Conservation (phyloP, 2,888 invertebrate species). For the Rhamnusium bicolor region DNA sequence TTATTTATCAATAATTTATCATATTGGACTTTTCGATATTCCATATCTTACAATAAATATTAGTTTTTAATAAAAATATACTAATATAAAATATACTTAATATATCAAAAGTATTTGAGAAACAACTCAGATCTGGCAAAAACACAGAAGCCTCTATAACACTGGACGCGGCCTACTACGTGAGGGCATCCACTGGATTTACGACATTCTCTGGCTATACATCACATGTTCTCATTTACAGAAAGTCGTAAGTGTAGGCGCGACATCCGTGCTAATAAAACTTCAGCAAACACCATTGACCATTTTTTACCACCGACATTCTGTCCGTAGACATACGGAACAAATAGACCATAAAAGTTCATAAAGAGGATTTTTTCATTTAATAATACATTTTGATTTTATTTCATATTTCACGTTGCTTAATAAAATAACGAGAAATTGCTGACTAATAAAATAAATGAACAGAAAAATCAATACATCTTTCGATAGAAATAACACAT, state of each 20-base stretch:
- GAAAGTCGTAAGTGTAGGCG: constrained; percentile 60
- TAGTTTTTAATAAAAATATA: no score
- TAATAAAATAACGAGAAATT: not conserved
- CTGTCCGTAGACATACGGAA: constrained; percentile 5
- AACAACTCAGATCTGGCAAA: not conserved
- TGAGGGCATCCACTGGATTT: constrained; percentile 55
- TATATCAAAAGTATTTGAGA: not conserved
- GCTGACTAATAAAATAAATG: no score
- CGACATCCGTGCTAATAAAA: constrained; percentile 65
- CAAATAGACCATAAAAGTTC: constrained; percentile 6
- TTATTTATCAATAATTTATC: no score
- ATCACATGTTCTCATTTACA: constrained; percentile 65
- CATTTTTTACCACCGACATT: constrained; percentile 47
- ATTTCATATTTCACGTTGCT: not conserved
- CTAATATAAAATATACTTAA: no score
- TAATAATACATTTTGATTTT: not conserved
- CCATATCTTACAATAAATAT: no score
- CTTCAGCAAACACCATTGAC: constrained; percentile 47
- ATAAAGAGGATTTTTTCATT: constrained; percentile 15
- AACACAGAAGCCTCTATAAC: not conserved
- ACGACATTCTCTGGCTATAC: constrained; percentile 59
- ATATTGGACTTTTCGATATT: no score
- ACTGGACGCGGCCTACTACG: constrained; percentile 5
- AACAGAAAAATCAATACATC: no score
- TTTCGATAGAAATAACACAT: no score